Base-by-base conservation (phyloP, 2,888 invertebrate species). In the Lacanobia wlatinum region DNA sequence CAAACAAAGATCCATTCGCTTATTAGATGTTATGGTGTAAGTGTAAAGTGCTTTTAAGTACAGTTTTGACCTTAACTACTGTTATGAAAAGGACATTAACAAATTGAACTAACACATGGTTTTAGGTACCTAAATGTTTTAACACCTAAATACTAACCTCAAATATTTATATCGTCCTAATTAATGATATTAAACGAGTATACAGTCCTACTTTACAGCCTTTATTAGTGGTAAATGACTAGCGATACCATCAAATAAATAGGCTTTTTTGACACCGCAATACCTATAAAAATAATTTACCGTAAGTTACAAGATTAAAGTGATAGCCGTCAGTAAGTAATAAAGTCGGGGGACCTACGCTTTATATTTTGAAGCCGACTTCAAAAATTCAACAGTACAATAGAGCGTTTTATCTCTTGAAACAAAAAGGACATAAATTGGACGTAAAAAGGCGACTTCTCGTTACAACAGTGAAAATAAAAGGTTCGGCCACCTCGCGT, bases 1-100 rank as follows among this genome's bases (percentile, higher is more conserved):
- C 78, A 84, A 89, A 86, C 74, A 76, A 23, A 66, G 58, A 76
- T 76, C 56, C 83, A 75, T 86, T 84, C 63, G n/a, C 53, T 63
- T 82, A 76, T 59, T 74, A 82, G 55, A 70, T 66, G 59, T 66
- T 55, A 52, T n/a, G 28, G 56, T 67, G 56, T 69, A 66, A 56
- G 62, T 63, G 61, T 74, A 52, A 71, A 58, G 72, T 58, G 14
- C 14, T 65, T 50, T 62, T 65, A 71, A 61, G 48, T 82, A 82
- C 64, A 58, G 52, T 63, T 66, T 59, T 21, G 46, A 21, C 43
- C 2, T 14, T 79, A 59, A 52, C 40, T 56, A 75, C 38, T 21
- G 40, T 50, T 76, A 28, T 28, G 28, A 2, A 52, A 10, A 18
- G 38, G 18, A 46, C 23, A 59, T 76, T 70, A 52, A 43, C 7